Evolutionary conservation across 2,888 invertebrate genomes (phyloP).

Genomic region (Cyrtodaria siliqua): DNA sequence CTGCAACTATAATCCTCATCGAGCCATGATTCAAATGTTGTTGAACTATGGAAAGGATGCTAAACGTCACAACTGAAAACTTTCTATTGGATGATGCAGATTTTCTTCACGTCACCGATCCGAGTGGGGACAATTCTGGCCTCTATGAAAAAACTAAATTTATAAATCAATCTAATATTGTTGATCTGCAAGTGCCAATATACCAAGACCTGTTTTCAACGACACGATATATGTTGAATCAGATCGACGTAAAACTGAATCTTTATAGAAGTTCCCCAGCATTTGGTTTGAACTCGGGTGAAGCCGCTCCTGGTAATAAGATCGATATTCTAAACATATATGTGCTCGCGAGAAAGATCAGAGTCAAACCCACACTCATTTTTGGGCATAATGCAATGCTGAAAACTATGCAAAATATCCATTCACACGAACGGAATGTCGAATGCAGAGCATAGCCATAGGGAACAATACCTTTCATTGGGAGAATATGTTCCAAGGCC

Average conservation of each 20-base stretch:
- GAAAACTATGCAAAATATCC: slow-evolving; percentile 6
- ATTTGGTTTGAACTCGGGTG: neutral
- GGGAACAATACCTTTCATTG: neutral
- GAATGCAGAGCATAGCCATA: neutral
- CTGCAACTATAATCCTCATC: slow-evolving; percentile 54
- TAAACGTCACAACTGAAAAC: slow-evolving; percentile 37
- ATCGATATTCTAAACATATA: neutral
- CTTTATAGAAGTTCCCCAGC: slow-evolving; percentile 8
- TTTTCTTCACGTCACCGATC: slow-evolving; percentile 36
- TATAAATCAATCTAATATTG: slow-evolving; percentile 13
- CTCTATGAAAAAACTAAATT: slow-evolving; percentile 25
- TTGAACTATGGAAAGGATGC: slow-evolving; percentile 45
- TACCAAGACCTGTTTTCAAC: slow-evolving; percentile 49
- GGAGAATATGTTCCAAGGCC: slow-evolving; percentile 29
- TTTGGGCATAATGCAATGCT: neutral
- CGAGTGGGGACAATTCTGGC: slow-evolving; percentile 23
- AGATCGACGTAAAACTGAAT: slow-evolving; percentile 23
- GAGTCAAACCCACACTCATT: neutral
- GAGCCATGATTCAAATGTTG: slow-evolving; percentile 50
- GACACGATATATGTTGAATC: slow-evolving; percentile 50
- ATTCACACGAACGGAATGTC: neutral
- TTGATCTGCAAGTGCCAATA: slow-evolving; percentile 45
- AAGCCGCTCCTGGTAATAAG: neutral
- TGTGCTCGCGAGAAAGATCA: slow-evolving; percentile 1
- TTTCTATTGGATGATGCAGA: slow-evolving; percentile 45